Evolutionary conservation across 2,888 invertebrate species (phyloP).

Genomic region (Orthonychiurus folsomi): DNA sequence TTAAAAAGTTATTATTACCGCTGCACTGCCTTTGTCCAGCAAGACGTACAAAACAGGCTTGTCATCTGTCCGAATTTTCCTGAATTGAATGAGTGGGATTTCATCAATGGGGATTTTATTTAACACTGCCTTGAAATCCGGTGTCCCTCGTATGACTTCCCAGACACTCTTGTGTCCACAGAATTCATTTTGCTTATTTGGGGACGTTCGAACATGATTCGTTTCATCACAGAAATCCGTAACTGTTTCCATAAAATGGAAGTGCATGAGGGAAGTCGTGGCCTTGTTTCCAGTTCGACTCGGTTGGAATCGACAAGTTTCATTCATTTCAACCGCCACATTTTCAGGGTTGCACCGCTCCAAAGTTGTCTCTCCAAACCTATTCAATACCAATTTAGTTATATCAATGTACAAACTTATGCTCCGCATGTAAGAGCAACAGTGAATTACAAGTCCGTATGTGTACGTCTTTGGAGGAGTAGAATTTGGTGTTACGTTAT

Average conservation of each 20-base stretch:
- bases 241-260: conserved; percentile 31
- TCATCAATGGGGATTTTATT: background rate
- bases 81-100: conserved; percentile 17
- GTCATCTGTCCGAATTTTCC: conserved; percentile 10
- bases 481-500: too few relatives aligned
- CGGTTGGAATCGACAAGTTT: conserved; percentile 22
- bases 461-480: too few relatives aligned
- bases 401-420: too few relatives aligned
- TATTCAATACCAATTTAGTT: too few relatives aligned
- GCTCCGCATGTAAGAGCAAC: too few relatives aligned
- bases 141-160: conserved; percentile 49
- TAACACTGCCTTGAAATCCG: conserved; percentile 1
- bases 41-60: conserved; percentile 23
- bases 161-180: conserved; percentile 53
- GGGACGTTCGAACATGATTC: conserved; percentile 54
- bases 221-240: conserved; percentile 52
- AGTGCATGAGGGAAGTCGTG: conserved; percentile 23
- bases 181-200: conserved; percentile 57
- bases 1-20: conserved; percentile 16
- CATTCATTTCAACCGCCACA: background rate
- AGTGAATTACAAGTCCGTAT: too few relatives aligned
- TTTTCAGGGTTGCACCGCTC: background rate
- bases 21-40: conserved; percentile 22
- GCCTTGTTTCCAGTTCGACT: conserved; percentile 8
- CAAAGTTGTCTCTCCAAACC: background rate